Evolutionary conservation across 1,140 invertebrate species (phyloP).

Genomic region (Wiebesia pumilae): DNA sequence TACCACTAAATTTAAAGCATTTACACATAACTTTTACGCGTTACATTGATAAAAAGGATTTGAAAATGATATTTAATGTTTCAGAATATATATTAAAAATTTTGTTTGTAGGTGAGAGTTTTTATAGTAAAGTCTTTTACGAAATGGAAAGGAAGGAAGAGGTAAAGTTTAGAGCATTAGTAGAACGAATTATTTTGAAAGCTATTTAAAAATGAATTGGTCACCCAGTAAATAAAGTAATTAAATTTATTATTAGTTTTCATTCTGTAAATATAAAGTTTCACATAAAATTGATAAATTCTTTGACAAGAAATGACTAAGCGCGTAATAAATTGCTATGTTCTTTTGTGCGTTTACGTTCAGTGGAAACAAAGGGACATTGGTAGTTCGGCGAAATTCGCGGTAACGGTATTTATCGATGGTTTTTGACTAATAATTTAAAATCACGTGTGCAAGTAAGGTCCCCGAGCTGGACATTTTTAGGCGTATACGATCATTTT

Average conservation of each 20-base stretch:
- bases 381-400: neutral
- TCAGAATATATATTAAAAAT: too few species aligned
- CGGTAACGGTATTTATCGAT: neutral
- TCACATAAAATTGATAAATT: constrained; percentile 42
- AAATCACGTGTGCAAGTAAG: constrained; percentile 13
- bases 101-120: too few species aligned
- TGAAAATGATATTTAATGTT: too few species aligned
- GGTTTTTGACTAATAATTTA: constrained; percentile 22
- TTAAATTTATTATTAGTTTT: neutral
- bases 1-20: too few species aligned
- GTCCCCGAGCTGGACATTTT: neutral
- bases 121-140: too few species aligned
- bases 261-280: neutral
- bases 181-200: too few species aligned
- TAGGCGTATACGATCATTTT: constrained; percentile 8
- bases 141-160: too few species aligned
- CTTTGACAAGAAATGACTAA: constrained; percentile 43
- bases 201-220: neutral
- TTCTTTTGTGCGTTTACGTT: constrained; percentile 16
- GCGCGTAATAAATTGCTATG: neutral
- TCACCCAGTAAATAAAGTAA: neutral
- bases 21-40: too few species aligned
- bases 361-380: constrained; percentile 4
- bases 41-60: too few species aligned
- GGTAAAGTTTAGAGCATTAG: too few species aligned